phyloP scores from a whole-genome alignment of 2,888 invertebrate genomes.

The Nephrocerus scutellatus region DNA sequence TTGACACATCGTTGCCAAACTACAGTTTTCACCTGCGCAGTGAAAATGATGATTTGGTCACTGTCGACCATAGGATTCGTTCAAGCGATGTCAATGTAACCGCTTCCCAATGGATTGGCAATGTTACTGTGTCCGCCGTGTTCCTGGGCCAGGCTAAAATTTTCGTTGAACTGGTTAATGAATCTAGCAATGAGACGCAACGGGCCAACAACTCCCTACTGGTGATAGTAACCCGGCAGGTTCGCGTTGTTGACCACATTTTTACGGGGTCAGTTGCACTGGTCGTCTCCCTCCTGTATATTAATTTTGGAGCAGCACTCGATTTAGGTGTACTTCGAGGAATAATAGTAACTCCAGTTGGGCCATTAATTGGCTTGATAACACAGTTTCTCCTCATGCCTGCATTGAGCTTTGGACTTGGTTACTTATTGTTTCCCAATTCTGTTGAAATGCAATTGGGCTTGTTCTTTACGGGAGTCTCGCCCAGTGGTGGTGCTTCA shows the following conservation, averaged over 20 bases:
- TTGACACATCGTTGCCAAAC: slow-evolving; percentile 19
- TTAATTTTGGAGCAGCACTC: slow-evolving; percentile 87
- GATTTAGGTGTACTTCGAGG: slow-evolving; percentile 52
- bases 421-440: slow-evolving; percentile 63
- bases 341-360: slow-evolving; percentile 56
- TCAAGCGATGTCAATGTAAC: slow-evolving; percentile 22
- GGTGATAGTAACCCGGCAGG: slow-evolving; percentile 55
- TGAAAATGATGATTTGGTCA: slow-evolving; percentile 28
- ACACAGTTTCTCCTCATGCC: slow-evolving; percentile 83
- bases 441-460: slow-evolving; percentile 69
- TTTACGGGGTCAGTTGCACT: slow-evolving; percentile 70
- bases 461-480: slow-evolving; percentile 82
- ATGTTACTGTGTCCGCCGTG: slow-evolving; percentile 28
- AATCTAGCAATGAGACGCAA: slow-evolving; percentile 25
- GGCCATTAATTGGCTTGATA: slow-evolving; percentile 69
- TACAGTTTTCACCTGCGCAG: slow-evolving; percentile 30
- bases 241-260: slow-evolving; percentile 61
- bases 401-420: slow-evolving; percentile 69
- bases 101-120: slow-evolving; percentile 34
- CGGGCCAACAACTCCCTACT: slow-evolving; percentile 39
- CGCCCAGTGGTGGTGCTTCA: slow-evolving; percentile 91
- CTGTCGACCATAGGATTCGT: slow-evolving; percentile 26
- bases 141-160: slow-evolving; percentile 42
- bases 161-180: slow-evolving; percentile 29
- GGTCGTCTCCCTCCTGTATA: slow-evolving; percentile 72